Evolutionary conservation across 2,113 vertebrate genomes (phyloP).

Genomic region (Aegithalos caudatus): DNA sequence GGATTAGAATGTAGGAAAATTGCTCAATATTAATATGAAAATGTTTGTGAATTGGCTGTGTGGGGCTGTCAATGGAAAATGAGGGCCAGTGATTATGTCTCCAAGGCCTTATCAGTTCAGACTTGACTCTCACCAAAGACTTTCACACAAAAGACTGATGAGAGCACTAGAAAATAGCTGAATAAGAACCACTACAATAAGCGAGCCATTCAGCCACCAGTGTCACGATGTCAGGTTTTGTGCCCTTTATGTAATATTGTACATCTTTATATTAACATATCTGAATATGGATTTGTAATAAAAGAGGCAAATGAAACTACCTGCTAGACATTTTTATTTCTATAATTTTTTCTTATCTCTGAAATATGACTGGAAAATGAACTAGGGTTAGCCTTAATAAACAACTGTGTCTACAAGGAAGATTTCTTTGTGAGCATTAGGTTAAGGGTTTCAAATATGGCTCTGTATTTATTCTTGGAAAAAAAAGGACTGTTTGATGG

Average conservation of each 20-base stretch:
- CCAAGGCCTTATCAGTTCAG: constrained; percentile 80
- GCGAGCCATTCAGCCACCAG: constrained; percentile 68
- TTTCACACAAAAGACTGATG: constrained; percentile 82
- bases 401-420: not conserved
- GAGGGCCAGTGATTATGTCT: constrained; percentile 79
- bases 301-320: constrained; percentile 76
- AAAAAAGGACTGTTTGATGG: not conserved
- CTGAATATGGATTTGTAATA: constrained; percentile 77
- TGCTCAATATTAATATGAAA: constrained; percentile 99
- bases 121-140: constrained; percentile 77
- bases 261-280: constrained; percentile 87
- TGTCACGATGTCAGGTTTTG: constrained; percentile 54
- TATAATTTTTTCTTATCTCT: constrained; percentile 31
- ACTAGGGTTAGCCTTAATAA: not conserved
- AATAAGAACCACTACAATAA: constrained; percentile 66
- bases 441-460: not conserved
- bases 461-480: not conserved
- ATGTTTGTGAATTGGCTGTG: constrained; percentile 88
- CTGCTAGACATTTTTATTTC: constrained; percentile 1
- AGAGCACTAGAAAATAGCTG: constrained; percentile 73
- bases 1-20: constrained; percentile 99
- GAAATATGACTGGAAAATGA: constrained; percentile 25
- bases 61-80: constrained; percentile 76
- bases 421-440: not conserved
- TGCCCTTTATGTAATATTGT: constrained; percentile 84